A percentile compares a stretch with the other conserved stretches of the same genome.
Evolutionary conservation across 2,888 invertebrate genomes (phyloP).

Genomic region (Schrankia costaestrigalis): DNA sequence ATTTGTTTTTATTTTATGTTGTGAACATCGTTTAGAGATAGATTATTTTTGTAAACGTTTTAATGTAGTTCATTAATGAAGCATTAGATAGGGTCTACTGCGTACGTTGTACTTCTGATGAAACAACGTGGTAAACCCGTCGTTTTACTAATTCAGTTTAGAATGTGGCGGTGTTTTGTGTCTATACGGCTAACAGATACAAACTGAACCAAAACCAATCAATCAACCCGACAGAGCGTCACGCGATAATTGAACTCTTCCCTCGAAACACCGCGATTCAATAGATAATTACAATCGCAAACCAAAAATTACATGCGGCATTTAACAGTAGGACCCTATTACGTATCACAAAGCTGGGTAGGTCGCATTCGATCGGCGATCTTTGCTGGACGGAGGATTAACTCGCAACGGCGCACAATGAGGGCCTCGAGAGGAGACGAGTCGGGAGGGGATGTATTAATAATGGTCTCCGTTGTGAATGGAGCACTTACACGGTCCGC

Average conservation of each 20-base stretch:
- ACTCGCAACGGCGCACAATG: slow-evolving; percentile 68
- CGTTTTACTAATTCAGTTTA: slow-evolving; percentile 59
- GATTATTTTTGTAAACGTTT: not conserved
- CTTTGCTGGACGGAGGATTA: slow-evolving; percentile 74
- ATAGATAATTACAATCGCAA: slow-evolving; percentile 78
- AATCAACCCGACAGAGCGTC: slow-evolving; percentile 68
- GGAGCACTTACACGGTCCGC: slow-evolving; percentile 76
- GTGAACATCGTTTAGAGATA: too few species aligned
- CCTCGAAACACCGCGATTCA: slow-evolving; percentile 63
- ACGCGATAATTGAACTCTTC: slow-evolving; percentile 76
- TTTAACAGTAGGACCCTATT: slow-evolving; percentile 74
- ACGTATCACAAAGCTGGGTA: slow-evolving; percentile 70
- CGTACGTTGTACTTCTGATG: slow-evolving; percentile 24
- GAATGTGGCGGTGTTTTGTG: slow-evolving; percentile 51
- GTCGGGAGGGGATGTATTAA: slow-evolving; percentile 73
- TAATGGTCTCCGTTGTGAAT: slow-evolving; percentile 74
- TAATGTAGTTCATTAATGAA: slow-evolving; percentile 12
- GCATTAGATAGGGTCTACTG: slow-evolving; percentile 11
- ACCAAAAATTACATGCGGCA: slow-evolving; percentile 78
- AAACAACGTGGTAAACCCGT: slow-evolving; percentile 39
- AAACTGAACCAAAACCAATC: slow-evolving; percentile 69
- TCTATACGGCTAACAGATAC: slow-evolving; percentile 64
- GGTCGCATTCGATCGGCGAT: slow-evolving; percentile 69
- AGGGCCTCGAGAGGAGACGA: slow-evolving; percentile 65
- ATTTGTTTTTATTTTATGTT: slow-evolving; percentile 1